These are phyloP conservation scores for Latrodectus elegans DNA, from an alignment of 2,888 invertebrate genomes.

Conservation along the genomic window DNA sequence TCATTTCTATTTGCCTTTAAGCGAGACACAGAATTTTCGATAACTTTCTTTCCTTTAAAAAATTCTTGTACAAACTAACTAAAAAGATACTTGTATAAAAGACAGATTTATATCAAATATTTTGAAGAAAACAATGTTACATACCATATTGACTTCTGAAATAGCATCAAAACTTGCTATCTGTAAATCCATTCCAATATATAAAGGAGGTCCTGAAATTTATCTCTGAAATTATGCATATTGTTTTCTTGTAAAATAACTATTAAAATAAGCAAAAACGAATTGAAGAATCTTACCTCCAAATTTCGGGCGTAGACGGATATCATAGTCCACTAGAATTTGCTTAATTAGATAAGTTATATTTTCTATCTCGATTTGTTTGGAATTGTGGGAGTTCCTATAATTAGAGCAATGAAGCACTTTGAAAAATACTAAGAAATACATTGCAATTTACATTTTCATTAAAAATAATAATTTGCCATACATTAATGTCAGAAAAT, in stretches of 20 bases:
- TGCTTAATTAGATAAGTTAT: constrained; percentile 92
- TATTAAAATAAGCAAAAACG: neutral
- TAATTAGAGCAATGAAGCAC: neutral
- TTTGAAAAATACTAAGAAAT: neutral
- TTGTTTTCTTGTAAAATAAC: neutral
- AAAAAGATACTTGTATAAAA: no score
- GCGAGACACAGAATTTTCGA: no score
- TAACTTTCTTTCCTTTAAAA: no score
- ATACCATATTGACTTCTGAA: constrained; percentile 99
- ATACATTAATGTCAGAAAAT: no score
- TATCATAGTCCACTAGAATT: constrained; percentile 92
- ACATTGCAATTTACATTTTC: no score
- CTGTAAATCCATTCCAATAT: constrained; percentile 97
- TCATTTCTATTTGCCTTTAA: no score
- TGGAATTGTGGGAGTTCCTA: constrained; percentile 30
- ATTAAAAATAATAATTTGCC: no score
- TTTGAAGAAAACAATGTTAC: constrained; percentile 72
- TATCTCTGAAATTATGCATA: neutral
- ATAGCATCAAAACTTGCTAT: constrained; percentile 99
- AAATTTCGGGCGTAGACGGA: constrained; percentile 92
- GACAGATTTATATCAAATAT: no score
- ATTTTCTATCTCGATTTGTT: constrained; percentile 83
- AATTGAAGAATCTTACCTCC: constrained; percentile 82
- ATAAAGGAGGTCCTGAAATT: constrained; percentile 86
- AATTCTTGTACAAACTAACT: no score